Evolutionary conservation across 2,888 invertebrate genomes (phyloP).

Genomic region (Panorpa germanica): DNA sequence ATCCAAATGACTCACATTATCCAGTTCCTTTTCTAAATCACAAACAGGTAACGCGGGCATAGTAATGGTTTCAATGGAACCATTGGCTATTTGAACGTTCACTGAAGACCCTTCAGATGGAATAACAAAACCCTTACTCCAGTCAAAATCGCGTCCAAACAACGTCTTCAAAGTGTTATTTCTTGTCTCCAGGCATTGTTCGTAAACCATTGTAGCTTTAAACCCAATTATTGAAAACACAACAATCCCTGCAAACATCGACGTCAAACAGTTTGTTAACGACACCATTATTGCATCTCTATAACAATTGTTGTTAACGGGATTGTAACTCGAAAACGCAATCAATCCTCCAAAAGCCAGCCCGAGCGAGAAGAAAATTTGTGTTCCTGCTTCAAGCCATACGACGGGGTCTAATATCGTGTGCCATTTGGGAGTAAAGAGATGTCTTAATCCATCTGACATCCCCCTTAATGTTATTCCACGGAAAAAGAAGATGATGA

Average conservation of each 20-base stretch:
- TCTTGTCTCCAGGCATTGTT: conserved; percentile 45
- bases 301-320: conserved; percentile 90
- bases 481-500: conserved; percentile 89
- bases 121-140: conserved; percentile 27
- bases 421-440: conserved; percentile 87
- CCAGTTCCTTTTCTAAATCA: conserved; percentile 68
- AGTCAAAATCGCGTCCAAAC: conserved; percentile 30
- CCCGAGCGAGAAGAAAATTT: conserved; percentile 92
- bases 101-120: conserved; percentile 36
- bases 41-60: conserved; percentile 56
- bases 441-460: conserved; percentile 69
- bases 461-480: conserved; percentile 80
- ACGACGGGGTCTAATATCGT: conserved; percentile 83
- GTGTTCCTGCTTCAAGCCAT: conserved; percentile 94
- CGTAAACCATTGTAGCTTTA: conserved; percentile 71
- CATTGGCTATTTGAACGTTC: conserved; percentile 28
- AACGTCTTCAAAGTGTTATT: conserved; percentile 37
- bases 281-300: conserved; percentile 86
- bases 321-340: conserved; percentile 92
- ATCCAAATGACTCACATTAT: conserved; percentile 68
- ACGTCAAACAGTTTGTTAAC: conserved; percentile 82
- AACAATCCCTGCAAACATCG: conserved; percentile 92
- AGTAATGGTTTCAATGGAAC: conserved; percentile 33
- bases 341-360: conserved; percentile 91
- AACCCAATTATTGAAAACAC: conserved; percentile 92